Percentiles rank a stretch among this genome's conserved stretches.
phyloP scores from a whole-genome alignment of 2,113 vertebrate genomes.

The Hippocampus comes region DNA sequence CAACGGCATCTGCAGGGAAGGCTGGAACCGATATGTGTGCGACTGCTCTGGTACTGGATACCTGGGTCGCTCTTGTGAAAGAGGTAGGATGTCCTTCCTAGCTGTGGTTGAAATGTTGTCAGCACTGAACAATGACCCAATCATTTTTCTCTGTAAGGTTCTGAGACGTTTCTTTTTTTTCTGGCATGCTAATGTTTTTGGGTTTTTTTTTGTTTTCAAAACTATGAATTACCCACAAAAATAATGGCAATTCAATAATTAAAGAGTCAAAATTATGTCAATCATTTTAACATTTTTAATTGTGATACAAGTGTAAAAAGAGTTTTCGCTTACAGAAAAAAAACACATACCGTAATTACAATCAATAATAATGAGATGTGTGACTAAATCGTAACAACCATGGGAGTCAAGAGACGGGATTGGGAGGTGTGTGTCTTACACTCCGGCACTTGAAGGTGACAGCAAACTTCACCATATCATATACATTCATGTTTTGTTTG shows the following conservation, averaged over 20 bases:
- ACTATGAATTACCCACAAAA: background rate
- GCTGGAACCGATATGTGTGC: conserved; percentile 97
- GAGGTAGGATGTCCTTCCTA: conserved; percentile 77
- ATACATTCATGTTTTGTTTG: too few relatives aligned
- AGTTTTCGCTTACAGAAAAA: background rate
- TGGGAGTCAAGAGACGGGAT: too few relatives aligned
- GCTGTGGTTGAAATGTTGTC: conserved; percentile 10
- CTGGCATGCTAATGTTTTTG: too few relatives aligned
- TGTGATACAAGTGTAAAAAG: background rate
- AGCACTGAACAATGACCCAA: conserved; percentile 8
- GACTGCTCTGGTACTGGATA: conserved; percentile 95
- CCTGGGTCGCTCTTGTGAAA: conserved; percentile 91
- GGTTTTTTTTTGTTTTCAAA: background rate
- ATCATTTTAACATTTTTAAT: background rate
- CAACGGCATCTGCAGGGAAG: conserved; percentile 91
- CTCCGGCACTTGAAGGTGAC: background rate
- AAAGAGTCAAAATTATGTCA: background rate
- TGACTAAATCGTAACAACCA: too few relatives aligned
- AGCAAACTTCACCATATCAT: too few relatives aligned
- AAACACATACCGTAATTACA: too few relatives aligned
- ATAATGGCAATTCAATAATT: background rate
- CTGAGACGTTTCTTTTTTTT: too few relatives aligned
- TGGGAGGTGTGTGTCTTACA: background rate
- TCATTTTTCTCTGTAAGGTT: background rate
- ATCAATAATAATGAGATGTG: too few relatives aligned